These are phyloP conservation scores for Synergus japonicus DNA, from an alignment of 2,888 invertebrate species.

Conservation along the genomic window DNA sequence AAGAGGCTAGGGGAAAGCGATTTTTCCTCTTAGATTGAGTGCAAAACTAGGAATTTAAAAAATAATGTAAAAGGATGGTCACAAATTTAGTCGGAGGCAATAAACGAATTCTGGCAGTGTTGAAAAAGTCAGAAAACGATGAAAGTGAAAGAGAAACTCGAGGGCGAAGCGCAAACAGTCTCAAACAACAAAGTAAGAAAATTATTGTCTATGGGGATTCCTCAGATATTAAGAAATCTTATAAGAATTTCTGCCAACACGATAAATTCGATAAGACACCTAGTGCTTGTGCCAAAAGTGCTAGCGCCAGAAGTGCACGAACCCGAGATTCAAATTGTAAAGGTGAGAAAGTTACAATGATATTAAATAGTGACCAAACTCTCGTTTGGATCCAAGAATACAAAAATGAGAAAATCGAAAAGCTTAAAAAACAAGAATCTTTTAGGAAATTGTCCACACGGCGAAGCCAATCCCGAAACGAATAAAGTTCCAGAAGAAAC, in stretches of 20 bases:
- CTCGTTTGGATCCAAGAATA: too few relatives aligned
- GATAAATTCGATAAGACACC: background rate
- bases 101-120: conserved; percentile 53
- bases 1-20: background rate
- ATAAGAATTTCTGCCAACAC: conserved; percentile 5
- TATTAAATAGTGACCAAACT: too few relatives aligned
- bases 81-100: conserved; percentile 62
- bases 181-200: background rate
- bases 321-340: conserved; percentile 18
- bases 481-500: conserved; percentile 51
- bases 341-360: background rate
- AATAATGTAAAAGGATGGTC: conserved; percentile 63
- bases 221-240: conserved; percentile 8
- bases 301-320: conserved; percentile 12
- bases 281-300: conserved; percentile 20
- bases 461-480: conserved; percentile 45
- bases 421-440: too few relatives aligned
- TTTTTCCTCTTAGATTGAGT: background rate
- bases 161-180: conserved; percentile 42
- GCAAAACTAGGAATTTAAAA: background rate
- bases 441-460: conserved; percentile 7
- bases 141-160: conserved; percentile 39
- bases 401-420: too few relatives aligned
- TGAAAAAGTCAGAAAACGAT: conserved; percentile 49
- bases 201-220: background rate